phyloP scores from a whole-genome alignment of 2,888 invertebrate genomes.

The Xestia xanthographa region DNA sequence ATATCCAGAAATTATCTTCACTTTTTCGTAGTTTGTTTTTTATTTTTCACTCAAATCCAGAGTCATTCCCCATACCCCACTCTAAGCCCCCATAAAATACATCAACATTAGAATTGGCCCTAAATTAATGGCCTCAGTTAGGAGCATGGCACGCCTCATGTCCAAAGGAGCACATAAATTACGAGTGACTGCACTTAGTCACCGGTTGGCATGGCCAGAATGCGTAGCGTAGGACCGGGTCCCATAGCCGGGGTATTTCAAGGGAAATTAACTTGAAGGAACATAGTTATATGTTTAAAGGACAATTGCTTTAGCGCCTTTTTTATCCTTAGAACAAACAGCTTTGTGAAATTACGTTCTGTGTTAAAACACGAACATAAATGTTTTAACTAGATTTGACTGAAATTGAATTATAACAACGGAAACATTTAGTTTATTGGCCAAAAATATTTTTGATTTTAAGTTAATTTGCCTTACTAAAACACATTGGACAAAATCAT shows the following conservation, averaged over 20 bases:
- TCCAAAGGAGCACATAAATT: constrained; percentile 50
- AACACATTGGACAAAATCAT: too few relatives aligned
- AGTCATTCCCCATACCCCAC: background rate
- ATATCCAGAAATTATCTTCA: background rate
- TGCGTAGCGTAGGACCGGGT: constrained; percentile 28
- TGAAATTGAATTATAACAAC: background rate
- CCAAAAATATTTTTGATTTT: background rate
- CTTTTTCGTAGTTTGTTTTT: background rate
- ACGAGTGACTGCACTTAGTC: constrained; percentile 52
- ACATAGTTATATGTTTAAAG: constrained; percentile 2
- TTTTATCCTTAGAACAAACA: background rate
- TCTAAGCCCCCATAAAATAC: constrained; percentile 31
- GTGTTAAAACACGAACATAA: background rate
- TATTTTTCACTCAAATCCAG: background rate
- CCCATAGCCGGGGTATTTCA: background rate
- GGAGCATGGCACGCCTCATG: constrained; percentile 37
- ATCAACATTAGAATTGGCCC: constrained; percentile 27
- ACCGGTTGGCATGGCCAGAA: constrained; percentile 49
- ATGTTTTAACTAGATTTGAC: background rate
- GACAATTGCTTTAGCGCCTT: background rate
- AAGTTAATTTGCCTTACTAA: background rate
- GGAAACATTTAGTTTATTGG: background rate
- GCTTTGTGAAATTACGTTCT: background rate
- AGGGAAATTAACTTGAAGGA: constrained; percentile 24
- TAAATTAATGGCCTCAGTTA: constrained; percentile 51